Evolutionary conservation across 2,888 invertebrate species (phyloP).

Genomic region (Harpalus rubripes): DNA sequence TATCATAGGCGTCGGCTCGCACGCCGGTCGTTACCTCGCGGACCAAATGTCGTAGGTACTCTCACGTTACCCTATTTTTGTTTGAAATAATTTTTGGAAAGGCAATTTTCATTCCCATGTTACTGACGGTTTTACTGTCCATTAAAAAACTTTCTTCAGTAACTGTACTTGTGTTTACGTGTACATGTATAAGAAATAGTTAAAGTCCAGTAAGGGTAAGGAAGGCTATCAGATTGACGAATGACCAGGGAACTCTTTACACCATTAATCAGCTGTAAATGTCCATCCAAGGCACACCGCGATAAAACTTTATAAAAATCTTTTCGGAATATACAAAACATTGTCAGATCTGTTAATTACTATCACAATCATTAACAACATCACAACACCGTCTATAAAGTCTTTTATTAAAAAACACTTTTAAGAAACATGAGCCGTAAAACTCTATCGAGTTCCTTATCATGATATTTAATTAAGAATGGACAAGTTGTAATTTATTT

Average conservation of each 20-base stretch:
- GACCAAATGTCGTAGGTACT: too few species aligned
- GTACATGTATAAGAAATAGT: neutral
- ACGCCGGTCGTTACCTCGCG: too few species aligned
- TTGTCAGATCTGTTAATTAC: constrained; percentile 24
- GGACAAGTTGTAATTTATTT: constrained; percentile 42
- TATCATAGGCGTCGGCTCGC: too few species aligned
- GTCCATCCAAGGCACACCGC: neutral
- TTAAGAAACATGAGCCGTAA: constrained; percentile 46
- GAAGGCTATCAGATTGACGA: neutral
- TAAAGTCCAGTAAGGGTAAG: neutral
- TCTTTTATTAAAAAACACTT: constrained; percentile 48
- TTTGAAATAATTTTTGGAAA: too few species aligned
- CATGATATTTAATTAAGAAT: constrained; percentile 54
- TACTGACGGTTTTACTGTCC: too few species aligned
- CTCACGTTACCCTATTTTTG: too few species aligned
- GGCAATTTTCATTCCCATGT: too few species aligned
- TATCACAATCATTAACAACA: constrained; percentile 44
- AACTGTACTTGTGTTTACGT: neutral
- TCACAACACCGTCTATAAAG: constrained; percentile 28
- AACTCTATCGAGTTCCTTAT: constrained; percentile 40
- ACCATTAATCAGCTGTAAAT: neutral
- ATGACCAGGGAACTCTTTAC: neutral
- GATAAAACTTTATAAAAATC: constrained; percentile 1
- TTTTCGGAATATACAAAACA: neutral
- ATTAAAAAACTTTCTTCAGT: neutral